A percentile compares a stretch with the other conserved stretches of the same genome.
phyloP scores from a whole-genome alignment of 2,888 invertebrate genomes.

The Xestia ashworthii region DNA sequence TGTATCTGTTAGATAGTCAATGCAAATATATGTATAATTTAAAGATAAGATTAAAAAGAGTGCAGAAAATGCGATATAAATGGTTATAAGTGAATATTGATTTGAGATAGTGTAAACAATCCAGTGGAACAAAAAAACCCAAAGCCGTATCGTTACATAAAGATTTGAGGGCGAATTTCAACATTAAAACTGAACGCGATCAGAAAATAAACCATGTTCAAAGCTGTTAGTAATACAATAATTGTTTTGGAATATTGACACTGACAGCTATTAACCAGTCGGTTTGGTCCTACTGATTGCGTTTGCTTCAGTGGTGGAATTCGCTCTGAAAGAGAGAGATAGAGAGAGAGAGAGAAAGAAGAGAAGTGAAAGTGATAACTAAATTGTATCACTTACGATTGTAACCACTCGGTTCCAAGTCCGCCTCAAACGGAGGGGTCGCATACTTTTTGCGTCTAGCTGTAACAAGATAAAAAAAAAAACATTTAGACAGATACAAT shows the following conservation, averaged over 20 bases:
- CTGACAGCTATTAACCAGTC: not conserved
- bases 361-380: slow-evolving; percentile 6
- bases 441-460: slow-evolving; percentile 85
- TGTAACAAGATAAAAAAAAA: slow-evolving; percentile 76
- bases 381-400: slow-evolving; percentile 79
- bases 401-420: slow-evolving; percentile 81
- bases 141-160: not conserved
- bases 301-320: not conserved
- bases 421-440: slow-evolving; percentile 82
- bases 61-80: not conserved
- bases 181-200: not conserved
- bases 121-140: slow-evolving; percentile 41
- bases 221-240: not conserved
- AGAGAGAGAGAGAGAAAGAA: not conserved
- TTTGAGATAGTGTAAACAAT: not conserved
- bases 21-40: slow-evolving; percentile 11
- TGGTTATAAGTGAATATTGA: not conserved
- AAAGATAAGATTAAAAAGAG: not conserved
- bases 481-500: not conserved
- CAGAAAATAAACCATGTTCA: not conserved
- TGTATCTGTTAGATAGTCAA: slow-evolving; percentile 4
- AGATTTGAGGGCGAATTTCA: not conserved
- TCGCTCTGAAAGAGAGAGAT: not conserved
- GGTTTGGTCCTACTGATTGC: not conserved
- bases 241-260: not conserved